A percentile compares a stretch with the other conserved stretches of the same genome.
Conservation (phyloP, 2,797 vertebrate genomes). For the Enteromius radiatus region DNA sequence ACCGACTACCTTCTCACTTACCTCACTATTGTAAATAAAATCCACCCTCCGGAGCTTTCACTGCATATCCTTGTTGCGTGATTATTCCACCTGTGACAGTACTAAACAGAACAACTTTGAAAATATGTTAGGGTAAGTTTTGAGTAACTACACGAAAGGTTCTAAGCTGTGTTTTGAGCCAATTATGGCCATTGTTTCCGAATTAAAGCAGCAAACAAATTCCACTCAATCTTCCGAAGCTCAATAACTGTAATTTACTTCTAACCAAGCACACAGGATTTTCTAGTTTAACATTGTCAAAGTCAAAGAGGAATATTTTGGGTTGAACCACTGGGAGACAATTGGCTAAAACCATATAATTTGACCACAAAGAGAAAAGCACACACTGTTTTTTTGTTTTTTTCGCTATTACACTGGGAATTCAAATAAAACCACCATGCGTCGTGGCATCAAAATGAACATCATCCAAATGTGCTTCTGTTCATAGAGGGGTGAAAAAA, state of each 20-base stretch:
- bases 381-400: neutral
- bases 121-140: conserved; percentile 1
- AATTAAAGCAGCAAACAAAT: conserved; percentile 35
- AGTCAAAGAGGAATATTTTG: conserved; percentile 23
- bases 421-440: conserved; percentile 29
- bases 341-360: conserved; percentile 44
- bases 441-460: conserved; percentile 42
- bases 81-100: no score
- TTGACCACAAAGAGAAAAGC: conserved; percentile 11
- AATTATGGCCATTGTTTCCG: conserved; percentile 20
- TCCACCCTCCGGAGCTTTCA: no score
- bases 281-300: conserved; percentile 1
- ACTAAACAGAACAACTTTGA: neutral
- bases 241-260: conserved; percentile 32
- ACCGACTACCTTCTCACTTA: no score
- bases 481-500: conserved; percentile 55
- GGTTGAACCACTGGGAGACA: conserved; percentile 35
- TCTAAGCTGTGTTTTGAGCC: conserved; percentile 16
- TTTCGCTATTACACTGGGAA: neutral
- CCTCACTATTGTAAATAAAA: no score
- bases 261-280: neutral
- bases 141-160: neutral
- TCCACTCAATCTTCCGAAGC: conserved; percentile 5
- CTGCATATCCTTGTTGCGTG: no score
- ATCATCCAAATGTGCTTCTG: conserved; percentile 41